Evolutionary conservation across 23 tunicate genomes (phyloP), one percentile per base, ranked within the genome.

Genomic region (Oikopleura dioica): DNA sequence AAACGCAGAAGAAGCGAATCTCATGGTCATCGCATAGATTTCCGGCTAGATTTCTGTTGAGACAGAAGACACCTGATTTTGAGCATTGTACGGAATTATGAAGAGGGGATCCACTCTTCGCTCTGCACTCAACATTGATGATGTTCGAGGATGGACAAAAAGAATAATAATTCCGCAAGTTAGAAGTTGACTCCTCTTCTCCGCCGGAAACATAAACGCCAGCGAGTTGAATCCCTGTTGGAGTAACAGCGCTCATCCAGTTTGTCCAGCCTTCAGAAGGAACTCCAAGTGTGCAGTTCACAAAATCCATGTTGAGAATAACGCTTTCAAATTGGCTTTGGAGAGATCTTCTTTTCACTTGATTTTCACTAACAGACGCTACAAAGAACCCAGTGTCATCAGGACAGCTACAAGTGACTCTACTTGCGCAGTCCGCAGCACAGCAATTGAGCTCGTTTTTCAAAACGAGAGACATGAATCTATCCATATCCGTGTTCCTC

Each of bases 161-260:
- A 63, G 29, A 2, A 31, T 63, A 63, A 2, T 63, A 12, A 12
- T 23, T 2, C 2, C 72, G 72, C 4, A 63, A 31, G 2, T 28
- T 5, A 4, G 72, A 21, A 16, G 26, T 28, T 12, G 4, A 12
- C 26, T 63, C 72, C 4, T 12, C 16, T 63, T 63, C 72, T 16
- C 72, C 72, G 72, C 72, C 72, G 33, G 72, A 23, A 63, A 63
- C 33, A 28, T 63, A 63, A 63, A 63, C 33, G 26, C 72, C 72
- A 2, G 30, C 72, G 5, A 63, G 16, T 28, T 63, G 30, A 63
- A 63, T 31, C 33, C 72, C 72, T 4, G 33, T 63, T 63, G 72
- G 72, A 2, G 16, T 28, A 28, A 5, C 2, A 31, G 33, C 33
- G 33, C 72, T 63, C 72, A 63, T 63, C 72, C 72, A 63, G 30